phyloP scores from a whole-genome alignment of 2,113 vertebrate species.

The Bettongia penicillata region DNA sequence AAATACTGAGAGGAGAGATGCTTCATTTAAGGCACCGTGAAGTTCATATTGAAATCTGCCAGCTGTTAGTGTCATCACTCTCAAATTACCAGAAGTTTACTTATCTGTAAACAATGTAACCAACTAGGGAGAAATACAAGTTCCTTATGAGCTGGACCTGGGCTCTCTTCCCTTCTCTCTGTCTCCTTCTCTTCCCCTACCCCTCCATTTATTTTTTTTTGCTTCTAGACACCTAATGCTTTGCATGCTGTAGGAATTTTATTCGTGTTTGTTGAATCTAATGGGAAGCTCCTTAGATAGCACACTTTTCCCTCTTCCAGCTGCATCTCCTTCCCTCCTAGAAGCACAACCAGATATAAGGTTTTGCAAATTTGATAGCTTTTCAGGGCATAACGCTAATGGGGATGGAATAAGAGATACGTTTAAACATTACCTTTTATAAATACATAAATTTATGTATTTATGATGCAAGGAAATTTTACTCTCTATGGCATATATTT shows the following conservation, averaged over 20 bases:
- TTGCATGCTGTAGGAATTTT: neutral
- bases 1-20: neutral
- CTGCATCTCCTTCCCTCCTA: neutral
- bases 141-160: neutral
- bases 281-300: neutral
- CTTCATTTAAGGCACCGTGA: neutral
- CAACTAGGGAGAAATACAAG: neutral
- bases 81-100: neutral
- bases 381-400: neutral
- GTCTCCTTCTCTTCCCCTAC: neutral
- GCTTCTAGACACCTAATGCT: neutral
- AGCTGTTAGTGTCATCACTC: neutral
- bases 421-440: neutral
- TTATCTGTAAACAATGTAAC: neutral
- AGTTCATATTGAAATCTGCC: neutral
- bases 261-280: neutral
- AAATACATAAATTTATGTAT: neutral
- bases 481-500: neutral
- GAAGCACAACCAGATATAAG: neutral
- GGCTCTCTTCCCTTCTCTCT: neutral
- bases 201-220: neutral
- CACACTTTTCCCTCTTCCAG: neutral
- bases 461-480: neutral
- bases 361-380: neutral
- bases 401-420: neutral